phyloP scores from a whole-genome alignment of 2,888 invertebrate genomes.

The Fabriciana adippe region DNA sequence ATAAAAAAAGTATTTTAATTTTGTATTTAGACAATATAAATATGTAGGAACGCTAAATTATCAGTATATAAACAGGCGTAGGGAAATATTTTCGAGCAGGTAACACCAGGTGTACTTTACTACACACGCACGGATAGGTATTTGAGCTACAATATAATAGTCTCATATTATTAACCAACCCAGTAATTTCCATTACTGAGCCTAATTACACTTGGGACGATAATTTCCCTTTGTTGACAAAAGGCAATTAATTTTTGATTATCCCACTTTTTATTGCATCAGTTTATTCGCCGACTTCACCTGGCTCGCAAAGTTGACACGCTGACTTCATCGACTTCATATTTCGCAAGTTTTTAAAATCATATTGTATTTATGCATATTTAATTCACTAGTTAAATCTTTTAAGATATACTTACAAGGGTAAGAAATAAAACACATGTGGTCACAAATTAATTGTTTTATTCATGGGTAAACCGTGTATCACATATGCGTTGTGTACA shows the following conservation, averaged over 20 bases:
- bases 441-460: constrained; percentile 68
- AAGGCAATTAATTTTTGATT: background rate
- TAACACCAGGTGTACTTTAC: too few relatives aligned
- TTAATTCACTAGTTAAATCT: background rate
- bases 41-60: too few relatives aligned
- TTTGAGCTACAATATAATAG: background rate
- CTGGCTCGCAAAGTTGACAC: too few relatives aligned
- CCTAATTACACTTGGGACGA: background rate
- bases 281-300: too few relatives aligned
- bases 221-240: background rate
- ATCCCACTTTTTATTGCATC: background rate
- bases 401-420: constrained; percentile 22
- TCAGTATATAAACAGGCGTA: too few relatives aligned
- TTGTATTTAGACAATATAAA: too few relatives aligned
- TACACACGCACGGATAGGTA: too few relatives aligned
- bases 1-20: too few relatives aligned
- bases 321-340: too few relatives aligned
- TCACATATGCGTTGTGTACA: constrained; percentile 80
- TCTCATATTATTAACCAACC: background rate
- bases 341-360: too few relatives aligned
- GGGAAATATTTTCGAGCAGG: too few relatives aligned
- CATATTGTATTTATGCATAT: too few relatives aligned
- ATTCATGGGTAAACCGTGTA: constrained; percentile 78
- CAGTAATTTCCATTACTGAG: background rate
- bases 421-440: constrained; percentile 46